A percentile compares a stretch with the other conserved stretches of the same genome.
These are phyloP conservation scores for Tiliqua scincoides DNA, from an alignment of 2,113 vertebrate genomes.

Conservation along the genomic window DNA sequence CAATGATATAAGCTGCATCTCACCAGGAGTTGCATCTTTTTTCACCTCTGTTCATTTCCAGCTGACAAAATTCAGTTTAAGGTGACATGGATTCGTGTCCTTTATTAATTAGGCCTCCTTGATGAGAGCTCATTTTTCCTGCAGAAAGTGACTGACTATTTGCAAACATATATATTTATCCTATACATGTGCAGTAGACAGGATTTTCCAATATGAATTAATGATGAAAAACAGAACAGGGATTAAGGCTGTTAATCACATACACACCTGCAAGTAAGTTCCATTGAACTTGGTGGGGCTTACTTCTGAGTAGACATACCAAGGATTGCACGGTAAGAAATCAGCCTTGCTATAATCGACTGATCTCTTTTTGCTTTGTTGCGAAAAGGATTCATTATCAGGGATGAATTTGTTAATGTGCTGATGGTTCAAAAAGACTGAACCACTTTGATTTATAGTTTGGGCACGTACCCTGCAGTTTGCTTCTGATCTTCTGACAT, in stretches of 20 bases:
- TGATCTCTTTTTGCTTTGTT: not conserved
- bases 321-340: not conserved
- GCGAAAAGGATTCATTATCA: not conserved
- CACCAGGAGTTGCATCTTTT: conserved; percentile 45
- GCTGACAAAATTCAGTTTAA: conserved; percentile 15
- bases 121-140: not conserved
- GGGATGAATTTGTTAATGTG: conserved; percentile 24
- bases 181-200: not conserved
- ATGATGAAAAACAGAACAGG: not conserved
- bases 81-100: conserved; percentile 23
- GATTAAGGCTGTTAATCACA: not conserved
- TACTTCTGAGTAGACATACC: no score
- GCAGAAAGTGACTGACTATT: conserved; percentile 30
- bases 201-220: conserved; percentile 33
- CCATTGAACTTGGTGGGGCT: no score
- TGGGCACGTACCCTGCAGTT: conserved; percentile 19
- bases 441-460: conserved; percentile 15
- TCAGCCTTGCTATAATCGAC: fast-evolving
- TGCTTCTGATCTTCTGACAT: not conserved
- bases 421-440: not conserved
- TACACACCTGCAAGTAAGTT: no score
- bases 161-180: not conserved
- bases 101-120: conserved; percentile 30
- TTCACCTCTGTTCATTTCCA: conserved; percentile 23
- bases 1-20: conserved; percentile 54